Evolutionary conservation across 2,888 invertebrate species (phyloP).

Genomic region (Geophilus truncorum): DNA sequence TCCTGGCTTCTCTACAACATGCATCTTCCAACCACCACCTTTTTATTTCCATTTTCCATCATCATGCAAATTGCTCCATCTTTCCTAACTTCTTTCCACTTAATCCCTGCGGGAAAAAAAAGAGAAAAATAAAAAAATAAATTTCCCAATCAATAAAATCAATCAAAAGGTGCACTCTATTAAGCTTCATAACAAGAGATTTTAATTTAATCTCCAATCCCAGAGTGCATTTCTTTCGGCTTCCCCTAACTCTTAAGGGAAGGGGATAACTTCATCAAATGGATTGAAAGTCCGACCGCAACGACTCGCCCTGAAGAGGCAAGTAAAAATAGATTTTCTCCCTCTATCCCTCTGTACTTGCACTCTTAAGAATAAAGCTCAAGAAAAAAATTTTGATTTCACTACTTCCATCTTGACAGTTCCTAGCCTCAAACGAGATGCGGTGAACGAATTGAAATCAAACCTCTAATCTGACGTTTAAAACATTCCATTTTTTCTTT

Average conservation of each 20-base stretch:
- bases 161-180: background rate
- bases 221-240: background rate
- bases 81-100: background rate
- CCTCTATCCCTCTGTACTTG: background rate
- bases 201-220: constrained; percentile 2
- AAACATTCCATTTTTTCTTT: too few species aligned
- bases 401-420: background rate
- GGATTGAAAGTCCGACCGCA: constrained; percentile 15
- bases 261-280: constrained; percentile 2
- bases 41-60: constrained; percentile 27
- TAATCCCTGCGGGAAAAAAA: background rate
- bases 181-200: background rate
- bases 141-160: background rate
- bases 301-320: background rate
- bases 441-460: background rate
- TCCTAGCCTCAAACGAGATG: background rate
- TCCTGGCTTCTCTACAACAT: background rate
- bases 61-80: constrained; percentile 27
- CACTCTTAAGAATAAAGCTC: background rate
- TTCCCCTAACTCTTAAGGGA: background rate
- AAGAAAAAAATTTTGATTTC: background rate
- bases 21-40: background rate
- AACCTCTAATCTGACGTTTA: background rate
- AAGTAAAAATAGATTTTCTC: background rate
- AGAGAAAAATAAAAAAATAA: background rate